Evolutionary conservation across 2,113 vertebrate genomes (phyloP).

Genomic region (Leucoraja erinaceus): DNA sequence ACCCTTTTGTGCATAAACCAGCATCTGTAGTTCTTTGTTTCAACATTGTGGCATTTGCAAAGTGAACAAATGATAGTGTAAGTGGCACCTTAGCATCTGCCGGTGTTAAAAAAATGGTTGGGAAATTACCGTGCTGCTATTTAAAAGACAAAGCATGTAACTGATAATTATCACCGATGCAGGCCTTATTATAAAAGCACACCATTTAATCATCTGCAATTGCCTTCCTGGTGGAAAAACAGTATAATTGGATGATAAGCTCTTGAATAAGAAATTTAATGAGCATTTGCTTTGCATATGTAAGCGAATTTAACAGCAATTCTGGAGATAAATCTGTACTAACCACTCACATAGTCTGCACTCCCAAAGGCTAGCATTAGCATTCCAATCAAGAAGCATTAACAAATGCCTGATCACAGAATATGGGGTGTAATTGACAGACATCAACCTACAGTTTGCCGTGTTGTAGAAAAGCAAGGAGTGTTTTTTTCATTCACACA

Average conservation of each 20-base stretch:
- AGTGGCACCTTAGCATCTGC: not conserved
- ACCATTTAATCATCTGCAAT: not conserved
- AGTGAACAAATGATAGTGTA: too few relatives aligned
- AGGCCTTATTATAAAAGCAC: not conserved
- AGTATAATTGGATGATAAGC: not conserved
- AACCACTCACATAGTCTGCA: not conserved
- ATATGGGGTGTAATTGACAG: not conserved
- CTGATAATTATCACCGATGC: not conserved
- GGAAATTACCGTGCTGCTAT: not conserved
- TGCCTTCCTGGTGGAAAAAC: not conserved
- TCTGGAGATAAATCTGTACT: not conserved
- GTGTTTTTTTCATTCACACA: not conserved
- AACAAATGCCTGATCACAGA: not conserved
- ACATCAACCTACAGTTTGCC: not conserved
- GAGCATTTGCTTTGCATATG: not conserved
- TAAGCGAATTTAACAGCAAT: not conserved
- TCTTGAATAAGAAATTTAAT: not conserved
- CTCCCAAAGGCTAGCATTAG: not conserved
- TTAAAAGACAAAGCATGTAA: not conserved
- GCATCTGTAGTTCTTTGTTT: too few relatives aligned
- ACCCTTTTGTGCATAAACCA: too few relatives aligned
- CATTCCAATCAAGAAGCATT: slow-evolving; percentile 21
- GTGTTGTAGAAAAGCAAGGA: not conserved
- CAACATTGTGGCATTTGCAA: too few relatives aligned
- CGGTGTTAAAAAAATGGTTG: not conserved